Evolutionary conservation across 2,888 invertebrate species (phyloP), one percentile per base, ranked within the genome.

Genomic region (Phoronis australis): DNA sequence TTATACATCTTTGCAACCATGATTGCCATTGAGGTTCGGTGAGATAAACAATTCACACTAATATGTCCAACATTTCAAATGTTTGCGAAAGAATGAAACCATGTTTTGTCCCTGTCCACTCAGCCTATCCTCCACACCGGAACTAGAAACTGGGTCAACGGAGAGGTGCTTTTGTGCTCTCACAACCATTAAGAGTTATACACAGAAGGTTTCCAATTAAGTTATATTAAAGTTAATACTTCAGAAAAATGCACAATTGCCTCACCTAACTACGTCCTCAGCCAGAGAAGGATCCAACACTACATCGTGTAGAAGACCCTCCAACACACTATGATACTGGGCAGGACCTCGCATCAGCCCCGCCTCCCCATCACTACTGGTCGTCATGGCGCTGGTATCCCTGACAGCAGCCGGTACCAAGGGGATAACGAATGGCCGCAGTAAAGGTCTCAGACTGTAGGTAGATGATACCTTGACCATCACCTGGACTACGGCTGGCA

Each of bases 321-420:
- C 54, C 42, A 74, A 57, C 39, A 66, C 38, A 4, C 51, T 40
- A 47, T 63, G 50, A 42, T 61, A 64, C 4, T 59, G 52, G 18
- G 62, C 58, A 4, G 48, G 9, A 2, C 43, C 50, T 12, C 38
- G 39, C 4, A 50, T 35, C 4, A 51, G 38, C 6, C 57, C 59
- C 22, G 60, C 60, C 15, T 66, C 65, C 2, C 61, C 65, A 25
- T 62, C 67, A 45, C 62, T 61, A 35, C 64, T 65, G 39, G 38
- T 54, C 57, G 41, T 54, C 53, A 27, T 50, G 48, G 22, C 52
- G 54, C 9, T 60, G 50, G 46, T 60, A 54, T 40, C 42, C 44
- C 59, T 63, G 38, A 72, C 56, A 4, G 68, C 69, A 20, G 59
- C 63, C 5, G 68, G 66, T 2, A 70, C 55, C 42, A 73, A 61